Conservation (phyloP, 2,797 vertebrate genomes). For the Carapus acus region DNA sequence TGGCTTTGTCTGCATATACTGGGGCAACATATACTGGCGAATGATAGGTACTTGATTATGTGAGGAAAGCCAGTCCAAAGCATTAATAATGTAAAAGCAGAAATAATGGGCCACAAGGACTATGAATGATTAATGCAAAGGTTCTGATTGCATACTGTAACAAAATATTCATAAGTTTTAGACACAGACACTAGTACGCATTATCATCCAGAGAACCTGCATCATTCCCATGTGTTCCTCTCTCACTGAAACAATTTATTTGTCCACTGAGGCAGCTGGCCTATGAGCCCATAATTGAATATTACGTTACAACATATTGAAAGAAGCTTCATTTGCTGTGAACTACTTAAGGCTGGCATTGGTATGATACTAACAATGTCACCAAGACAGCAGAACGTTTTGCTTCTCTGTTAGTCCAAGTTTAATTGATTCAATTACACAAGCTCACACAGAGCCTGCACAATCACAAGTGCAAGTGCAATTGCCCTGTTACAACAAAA, state of each 20-base stretch:
- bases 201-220: constrained; percentile 47
- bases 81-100: constrained; percentile 68
- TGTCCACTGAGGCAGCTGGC: constrained; percentile 33
- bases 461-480: neutral
- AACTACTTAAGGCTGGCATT: constrained; percentile 14
- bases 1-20: constrained; percentile 19
- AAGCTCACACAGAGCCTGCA: neutral
- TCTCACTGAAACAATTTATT: constrained; percentile 51
- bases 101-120: constrained; percentile 67
- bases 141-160: constrained; percentile 69
- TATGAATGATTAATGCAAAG: constrained; percentile 73
- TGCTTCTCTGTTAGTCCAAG: constrained; percentile 14
- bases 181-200: constrained; percentile 56
- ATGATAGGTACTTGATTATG: constrained; percentile 53
- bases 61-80: constrained; percentile 53
- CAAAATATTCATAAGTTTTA: constrained; percentile 67
- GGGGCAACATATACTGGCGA: constrained; percentile 36
- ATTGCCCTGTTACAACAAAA: neutral
- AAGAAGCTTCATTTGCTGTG: constrained; percentile 19
- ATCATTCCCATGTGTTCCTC: constrained; percentile 45
- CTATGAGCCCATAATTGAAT: constrained; percentile 42
- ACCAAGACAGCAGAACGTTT: constrained; percentile 2
- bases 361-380: constrained; percentile 8
- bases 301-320: constrained; percentile 30
- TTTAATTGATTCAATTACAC: constrained; percentile 3